phyloP scores from a whole-genome alignment of 2,888 invertebrate species.

The Ectemnius continuus region DNA sequence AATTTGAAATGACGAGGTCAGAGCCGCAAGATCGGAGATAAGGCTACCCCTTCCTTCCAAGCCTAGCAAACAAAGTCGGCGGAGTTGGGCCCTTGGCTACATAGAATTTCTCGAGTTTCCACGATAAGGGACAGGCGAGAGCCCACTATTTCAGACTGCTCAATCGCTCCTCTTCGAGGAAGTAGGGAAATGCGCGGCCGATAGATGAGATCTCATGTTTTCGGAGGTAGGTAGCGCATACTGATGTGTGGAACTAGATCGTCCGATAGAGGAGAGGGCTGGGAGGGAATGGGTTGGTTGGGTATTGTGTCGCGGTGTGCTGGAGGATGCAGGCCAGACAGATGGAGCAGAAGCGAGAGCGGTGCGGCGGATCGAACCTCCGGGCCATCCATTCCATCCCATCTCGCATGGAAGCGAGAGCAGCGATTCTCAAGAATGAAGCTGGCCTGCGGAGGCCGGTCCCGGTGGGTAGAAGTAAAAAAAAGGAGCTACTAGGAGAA shows the following conservation, averaged over 20 bases:
- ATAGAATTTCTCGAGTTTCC: no score
- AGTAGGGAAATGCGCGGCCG: no score
- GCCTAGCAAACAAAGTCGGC: conserved; percentile 11
- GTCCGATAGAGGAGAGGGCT: no score
- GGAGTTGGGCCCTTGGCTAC: no score
- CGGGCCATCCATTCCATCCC: not conserved
- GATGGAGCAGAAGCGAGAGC: not conserved
- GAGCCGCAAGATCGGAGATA: conserved; percentile 57
- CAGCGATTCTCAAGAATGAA: conserved; percentile 25
- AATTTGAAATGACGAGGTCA: conserved; percentile 55
- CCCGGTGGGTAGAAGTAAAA: conserved; percentile 49
- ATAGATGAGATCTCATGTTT: no score
- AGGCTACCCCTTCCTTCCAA: conserved; percentile 35
- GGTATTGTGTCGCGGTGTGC: no score
- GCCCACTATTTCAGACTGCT: no score
- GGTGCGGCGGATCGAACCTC: conserved; percentile 2
- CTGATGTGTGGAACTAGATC: no score
- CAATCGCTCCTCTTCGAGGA: no score
- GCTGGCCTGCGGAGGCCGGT: conserved; percentile 22
- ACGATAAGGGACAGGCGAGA: no score
- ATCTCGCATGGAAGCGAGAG: not conserved
- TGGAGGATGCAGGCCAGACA: not conserved
- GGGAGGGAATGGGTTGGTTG: no score
- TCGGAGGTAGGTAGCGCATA: no score
- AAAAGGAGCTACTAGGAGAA: conserved; percentile 25